A percentile compares a stretch with the other conserved stretches of the same genome.
phyloP scores from a whole-genome alignment of 2,888 invertebrate species.

The Branchipolynoe longqiensis region DNA sequence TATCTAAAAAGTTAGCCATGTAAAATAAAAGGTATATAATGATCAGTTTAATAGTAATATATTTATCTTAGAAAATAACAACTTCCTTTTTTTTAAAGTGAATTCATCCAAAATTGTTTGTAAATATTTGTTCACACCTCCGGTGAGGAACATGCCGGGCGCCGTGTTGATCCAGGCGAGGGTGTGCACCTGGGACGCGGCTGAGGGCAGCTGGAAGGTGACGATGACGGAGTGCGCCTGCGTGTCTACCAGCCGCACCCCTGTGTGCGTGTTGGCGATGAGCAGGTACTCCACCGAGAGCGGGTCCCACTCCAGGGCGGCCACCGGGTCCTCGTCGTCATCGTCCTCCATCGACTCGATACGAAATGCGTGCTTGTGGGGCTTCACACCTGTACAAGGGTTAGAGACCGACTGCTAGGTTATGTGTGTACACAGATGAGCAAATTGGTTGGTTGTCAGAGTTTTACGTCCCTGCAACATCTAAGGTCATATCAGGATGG shows the following conservation, averaged over 20 bases:
- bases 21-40: too few relatives aligned
- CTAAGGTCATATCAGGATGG: too few relatives aligned
- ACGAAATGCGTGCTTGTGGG: constrained; percentile 71
- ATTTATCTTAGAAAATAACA: too few relatives aligned
- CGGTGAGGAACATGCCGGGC: constrained; percentile 83
- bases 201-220: constrained; percentile 79
- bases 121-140: constrained; percentile 74
- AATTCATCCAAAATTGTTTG: neutral
- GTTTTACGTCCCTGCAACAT: too few relatives aligned
- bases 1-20: too few relatives aligned
- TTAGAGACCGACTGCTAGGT: too few relatives aligned
- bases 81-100: too few relatives aligned
- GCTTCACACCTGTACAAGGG: constrained; percentile 72
- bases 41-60: too few relatives aligned
- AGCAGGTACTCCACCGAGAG: constrained; percentile 82
- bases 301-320: constrained; percentile 82
- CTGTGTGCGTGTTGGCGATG: constrained; percentile 75
- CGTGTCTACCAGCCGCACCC: constrained; percentile 80
- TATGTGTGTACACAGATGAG: too few relatives aligned
- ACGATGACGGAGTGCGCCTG: constrained; percentile 74
- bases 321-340: constrained; percentile 74
- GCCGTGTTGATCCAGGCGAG: constrained; percentile 82
- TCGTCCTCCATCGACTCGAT: constrained; percentile 73
- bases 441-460: too few relatives aligned
- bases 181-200: constrained; percentile 79